phyloP scores from a whole-genome alignment of 2,113 vertebrate species.

The Cyanistes caeruleus region DNA sequence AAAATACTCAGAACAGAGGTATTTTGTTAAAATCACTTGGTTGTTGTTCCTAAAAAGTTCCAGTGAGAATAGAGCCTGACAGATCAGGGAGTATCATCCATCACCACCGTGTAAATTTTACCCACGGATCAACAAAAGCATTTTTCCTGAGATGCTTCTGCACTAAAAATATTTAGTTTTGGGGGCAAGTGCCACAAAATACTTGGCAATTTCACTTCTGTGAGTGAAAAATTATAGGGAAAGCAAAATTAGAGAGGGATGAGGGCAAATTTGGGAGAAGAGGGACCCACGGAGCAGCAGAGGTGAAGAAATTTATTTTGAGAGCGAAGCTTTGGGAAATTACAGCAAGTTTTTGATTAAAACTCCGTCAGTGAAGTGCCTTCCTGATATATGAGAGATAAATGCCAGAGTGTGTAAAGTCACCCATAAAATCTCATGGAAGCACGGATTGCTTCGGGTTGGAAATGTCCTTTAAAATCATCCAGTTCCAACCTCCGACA shows the following conservation, averaged over 20 bases:
- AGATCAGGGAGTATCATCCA: too few species aligned
- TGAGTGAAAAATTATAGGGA: not conserved
- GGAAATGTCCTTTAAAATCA: not conserved
- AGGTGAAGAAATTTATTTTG: not conserved
- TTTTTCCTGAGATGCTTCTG: not conserved
- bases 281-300: not conserved
- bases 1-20: not conserved
- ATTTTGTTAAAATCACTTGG: not conserved
- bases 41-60: not conserved
- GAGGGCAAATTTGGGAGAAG: not conserved
- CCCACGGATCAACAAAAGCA: fast-evolving
- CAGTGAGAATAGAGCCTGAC: not conserved
- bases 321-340: not conserved
- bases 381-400: not conserved
- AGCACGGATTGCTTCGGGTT: not conserved
- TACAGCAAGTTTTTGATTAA: not conserved
- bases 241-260: not conserved
- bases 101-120: not conserved
- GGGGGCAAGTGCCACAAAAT: not conserved
- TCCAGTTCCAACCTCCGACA: not conserved
- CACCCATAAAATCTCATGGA: not conserved
- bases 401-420: not conserved
- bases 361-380: not conserved
- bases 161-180: not conserved
- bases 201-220: not conserved